phyloP scores from a whole-genome alignment of 2,113 vertebrate genomes.

The Scomber scombrus region DNA sequence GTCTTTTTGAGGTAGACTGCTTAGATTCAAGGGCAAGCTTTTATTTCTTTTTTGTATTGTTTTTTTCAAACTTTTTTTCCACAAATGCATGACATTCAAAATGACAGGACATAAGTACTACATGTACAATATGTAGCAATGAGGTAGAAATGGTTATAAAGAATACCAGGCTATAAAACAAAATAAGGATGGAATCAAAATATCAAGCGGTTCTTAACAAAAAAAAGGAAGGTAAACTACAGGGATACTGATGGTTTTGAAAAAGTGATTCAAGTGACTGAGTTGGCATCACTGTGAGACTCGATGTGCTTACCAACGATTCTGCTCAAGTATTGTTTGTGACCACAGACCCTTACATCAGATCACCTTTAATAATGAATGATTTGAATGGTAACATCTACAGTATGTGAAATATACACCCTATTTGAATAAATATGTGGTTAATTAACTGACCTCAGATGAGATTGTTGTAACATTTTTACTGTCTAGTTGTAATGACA shows the following conservation, averaged over 20 bases:
- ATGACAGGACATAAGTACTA: slow-evolving; percentile 98
- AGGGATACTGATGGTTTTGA: slow-evolving; percentile 37
- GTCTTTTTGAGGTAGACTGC: slow-evolving; percentile 99
- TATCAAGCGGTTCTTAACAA: slow-evolving; percentile 69
- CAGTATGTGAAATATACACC: slow-evolving; percentile 49
- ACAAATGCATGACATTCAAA: slow-evolving; percentile 99
- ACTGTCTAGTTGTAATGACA: slow-evolving; percentile 24
- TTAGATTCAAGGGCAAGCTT: slow-evolving; percentile 94
- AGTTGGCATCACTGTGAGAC: slow-evolving; percentile 53
- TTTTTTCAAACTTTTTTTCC: slow-evolving; percentile 54
- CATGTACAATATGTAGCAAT: slow-evolving; percentile 99
- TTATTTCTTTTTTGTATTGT: slow-evolving; percentile 35
- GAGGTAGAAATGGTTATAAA: slow-evolving; percentile 99
- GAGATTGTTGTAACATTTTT: slow-evolving; percentile 24
- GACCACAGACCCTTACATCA: slow-evolving; percentile 48
- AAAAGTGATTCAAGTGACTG: slow-evolving; percentile 53
- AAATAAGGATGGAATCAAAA: slow-evolving; percentile 71
- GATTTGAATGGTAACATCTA: slow-evolving; percentile 51
- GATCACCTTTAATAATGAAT: slow-evolving; percentile 42
- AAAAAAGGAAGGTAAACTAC: slow-evolving; percentile 57
- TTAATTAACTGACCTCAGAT: slow-evolving; percentile 17
- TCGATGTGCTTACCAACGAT: slow-evolving; percentile 76
- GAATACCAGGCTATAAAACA: slow-evolving; percentile 89
- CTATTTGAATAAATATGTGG: slow-evolving; percentile 21
- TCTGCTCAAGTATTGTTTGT: slow-evolving; percentile 57